These are phyloP conservation scores for Lasioglossum figueresi DNA, from an alignment of 2,888 invertebrate genomes.

Conservation along the genomic window DNA sequence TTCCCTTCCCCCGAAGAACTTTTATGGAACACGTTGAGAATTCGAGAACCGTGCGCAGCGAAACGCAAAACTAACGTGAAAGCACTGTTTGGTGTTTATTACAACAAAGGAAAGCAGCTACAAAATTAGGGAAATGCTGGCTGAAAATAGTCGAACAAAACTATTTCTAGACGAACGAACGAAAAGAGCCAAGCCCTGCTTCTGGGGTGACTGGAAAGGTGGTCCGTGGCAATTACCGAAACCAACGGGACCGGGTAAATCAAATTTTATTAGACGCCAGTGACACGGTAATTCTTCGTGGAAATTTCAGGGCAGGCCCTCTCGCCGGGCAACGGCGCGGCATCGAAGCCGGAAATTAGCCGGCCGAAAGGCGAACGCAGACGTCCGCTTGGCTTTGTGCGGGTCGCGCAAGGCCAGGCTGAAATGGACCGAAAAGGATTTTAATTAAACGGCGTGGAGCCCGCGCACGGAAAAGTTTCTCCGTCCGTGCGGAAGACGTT, in stretches of 20 bases:
- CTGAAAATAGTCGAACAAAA: background rate
- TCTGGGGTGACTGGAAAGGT: background rate
- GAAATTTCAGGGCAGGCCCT: background rate
- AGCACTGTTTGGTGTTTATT: too few relatives aligned
- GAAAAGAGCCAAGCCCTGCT: background rate
- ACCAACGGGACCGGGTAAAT: background rate
- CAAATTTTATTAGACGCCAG: constrained; percentile 6
- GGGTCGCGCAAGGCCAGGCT: background rate
- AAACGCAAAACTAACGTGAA: too few relatives aligned
- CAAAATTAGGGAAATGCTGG: background rate
- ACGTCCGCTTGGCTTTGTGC: constrained; percentile 1
- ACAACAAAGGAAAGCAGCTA: too few relatives aligned
- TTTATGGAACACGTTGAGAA: too few relatives aligned
- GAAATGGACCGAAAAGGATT: background rate
- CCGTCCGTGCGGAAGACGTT: background rate
- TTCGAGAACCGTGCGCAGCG: too few relatives aligned
- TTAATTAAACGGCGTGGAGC: constrained; percentile 22
- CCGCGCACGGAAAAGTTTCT: constrained; percentile 18
- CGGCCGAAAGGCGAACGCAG: background rate
- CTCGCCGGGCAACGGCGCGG: background rate
- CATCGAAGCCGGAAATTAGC: constrained; percentile 8
- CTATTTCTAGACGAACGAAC: background rate
- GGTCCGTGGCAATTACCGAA: background rate
- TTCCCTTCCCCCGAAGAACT: too few relatives aligned
- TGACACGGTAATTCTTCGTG: constrained; percentile 1